These are phyloP conservation scores for Cerceris rybyensis DNA, from an alignment of 2,888 invertebrate genomes.

Conservation along the genomic window DNA sequence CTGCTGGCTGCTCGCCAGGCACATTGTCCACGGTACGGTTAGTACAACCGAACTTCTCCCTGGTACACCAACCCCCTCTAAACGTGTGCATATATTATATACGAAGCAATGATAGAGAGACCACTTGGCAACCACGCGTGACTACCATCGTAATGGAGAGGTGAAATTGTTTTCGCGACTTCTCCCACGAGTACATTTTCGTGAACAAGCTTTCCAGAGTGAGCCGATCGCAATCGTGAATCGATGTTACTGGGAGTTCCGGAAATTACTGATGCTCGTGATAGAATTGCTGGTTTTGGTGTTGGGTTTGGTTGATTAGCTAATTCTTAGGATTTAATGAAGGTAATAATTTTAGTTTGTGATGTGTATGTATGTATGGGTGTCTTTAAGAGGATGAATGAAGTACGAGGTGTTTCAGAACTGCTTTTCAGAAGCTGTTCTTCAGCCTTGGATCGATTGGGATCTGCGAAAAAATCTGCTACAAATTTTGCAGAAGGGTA, in stretches of 20 bases:
- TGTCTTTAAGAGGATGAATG: too few relatives aligned
- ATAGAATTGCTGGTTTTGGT: too few relatives aligned
- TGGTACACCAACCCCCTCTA: slow-evolving; percentile 29
- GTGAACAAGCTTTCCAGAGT: slow-evolving; percentile 27
- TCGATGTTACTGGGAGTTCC: background rate
- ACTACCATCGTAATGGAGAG: slow-evolving; percentile 58
- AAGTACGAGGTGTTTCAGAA: too few relatives aligned
- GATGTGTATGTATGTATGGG: too few relatives aligned
- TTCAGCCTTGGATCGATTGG: too few relatives aligned
- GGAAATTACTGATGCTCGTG: too few relatives aligned
- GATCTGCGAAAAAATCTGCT: too few relatives aligned
- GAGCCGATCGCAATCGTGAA: slow-evolving; percentile 17
- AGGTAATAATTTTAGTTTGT: too few relatives aligned
- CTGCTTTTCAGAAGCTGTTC: too few relatives aligned
- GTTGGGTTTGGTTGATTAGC: too few relatives aligned
- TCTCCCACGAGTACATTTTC: slow-evolving; percentile 29
- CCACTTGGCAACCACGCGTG: slow-evolving; percentile 66
- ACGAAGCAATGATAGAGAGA: slow-evolving; percentile 63
- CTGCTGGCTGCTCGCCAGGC: slow-evolving; percentile 74
- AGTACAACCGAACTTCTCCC: slow-evolving; percentile 71
- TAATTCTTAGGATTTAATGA: too few relatives aligned
- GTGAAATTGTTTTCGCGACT: slow-evolving; percentile 64
- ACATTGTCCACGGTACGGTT: slow-evolving; percentile 74
- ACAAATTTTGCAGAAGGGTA: too few relatives aligned
- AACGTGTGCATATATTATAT: slow-evolving; percentile 65